A percentile compares a stretch with the other conserved stretches of the same genome.
Evolutionary conservation across 1,140 invertebrate genomes (phyloP).

Genomic region (Heliconius congener): DNA sequence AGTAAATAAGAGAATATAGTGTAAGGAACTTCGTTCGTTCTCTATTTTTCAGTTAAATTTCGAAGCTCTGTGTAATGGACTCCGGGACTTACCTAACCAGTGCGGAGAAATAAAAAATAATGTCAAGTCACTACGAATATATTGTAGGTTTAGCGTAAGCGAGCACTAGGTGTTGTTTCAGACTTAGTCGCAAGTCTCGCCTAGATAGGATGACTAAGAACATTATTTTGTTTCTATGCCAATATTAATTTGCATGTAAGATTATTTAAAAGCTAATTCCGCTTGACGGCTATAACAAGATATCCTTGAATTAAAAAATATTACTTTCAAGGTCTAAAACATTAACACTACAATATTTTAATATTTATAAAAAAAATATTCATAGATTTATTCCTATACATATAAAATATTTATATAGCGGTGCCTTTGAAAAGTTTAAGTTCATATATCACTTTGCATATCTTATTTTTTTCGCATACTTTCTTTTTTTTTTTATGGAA

Average conservation of each 20-base stretch:
- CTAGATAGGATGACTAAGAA: slow-evolving; percentile 22
- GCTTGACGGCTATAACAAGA: slow-evolving; percentile 13
- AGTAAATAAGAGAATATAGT: too few species aligned
- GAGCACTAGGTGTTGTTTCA: slow-evolving; percentile 1
- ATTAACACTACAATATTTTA: slow-evolving; percentile 18
- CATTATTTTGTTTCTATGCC: slow-evolving; percentile 26
- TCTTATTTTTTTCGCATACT: background rate
- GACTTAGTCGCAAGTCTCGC: slow-evolving; percentile 1
- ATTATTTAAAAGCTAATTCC: slow-evolving; percentile 24
- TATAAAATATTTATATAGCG: background rate
- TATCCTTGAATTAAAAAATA: slow-evolving; percentile 29
- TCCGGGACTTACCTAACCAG: too few species aligned
- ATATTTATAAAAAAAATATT: slow-evolving; percentile 21
- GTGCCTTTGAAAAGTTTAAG: background rate
- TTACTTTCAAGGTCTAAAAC: slow-evolving; percentile 24
- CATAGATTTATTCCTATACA: background rate
- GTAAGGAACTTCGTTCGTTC: too few species aligned
- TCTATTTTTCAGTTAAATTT: too few species aligned
- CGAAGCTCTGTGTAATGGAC: too few species aligned
- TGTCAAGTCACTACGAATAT: background rate
- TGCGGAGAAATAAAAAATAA: too few species aligned
- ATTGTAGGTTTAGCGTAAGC: slow-evolving; percentile 16
- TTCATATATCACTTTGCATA: background rate
- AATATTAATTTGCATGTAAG: slow-evolving; percentile 16
- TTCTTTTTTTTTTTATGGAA: too few species aligned